Percentiles rank a stretch among this genome's conserved stretches.
Conservation (phyloP, 2,113 vertebrate genomes). For the Sterna hirundo region DNA sequence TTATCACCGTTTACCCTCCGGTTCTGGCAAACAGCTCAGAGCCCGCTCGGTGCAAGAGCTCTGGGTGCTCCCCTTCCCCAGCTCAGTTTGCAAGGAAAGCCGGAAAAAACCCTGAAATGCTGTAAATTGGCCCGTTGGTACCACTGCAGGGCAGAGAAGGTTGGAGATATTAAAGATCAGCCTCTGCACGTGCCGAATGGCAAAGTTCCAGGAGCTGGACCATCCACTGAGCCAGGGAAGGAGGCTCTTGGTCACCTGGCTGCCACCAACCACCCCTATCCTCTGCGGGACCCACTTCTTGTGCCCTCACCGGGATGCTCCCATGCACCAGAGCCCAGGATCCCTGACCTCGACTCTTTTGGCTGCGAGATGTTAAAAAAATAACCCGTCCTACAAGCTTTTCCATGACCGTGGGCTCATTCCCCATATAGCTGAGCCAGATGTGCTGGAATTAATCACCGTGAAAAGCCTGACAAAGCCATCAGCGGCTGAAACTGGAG, state of each 20-base stretch:
- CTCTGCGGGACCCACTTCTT: not conserved
- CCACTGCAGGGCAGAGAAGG: not conserved
- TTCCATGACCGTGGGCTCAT: not conserved
- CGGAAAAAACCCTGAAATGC: not conserved
- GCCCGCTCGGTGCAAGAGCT: not conserved
- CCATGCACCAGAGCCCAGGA: not conserved
- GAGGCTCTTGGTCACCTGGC: not conserved
- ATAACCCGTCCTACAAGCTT: not conserved
- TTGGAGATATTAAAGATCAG: not conserved
- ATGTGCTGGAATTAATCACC: not conserved
- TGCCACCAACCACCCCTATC: not conserved
- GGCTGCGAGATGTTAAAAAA: not conserved
- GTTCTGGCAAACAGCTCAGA: not conserved
- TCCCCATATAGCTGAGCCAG: not conserved
- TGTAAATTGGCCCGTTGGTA: accelerated
- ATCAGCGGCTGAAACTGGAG: not conserved
- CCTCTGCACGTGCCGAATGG: accelerated
- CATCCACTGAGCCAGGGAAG: not conserved
- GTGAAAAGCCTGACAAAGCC: not conserved
- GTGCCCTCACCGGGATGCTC: not conserved
- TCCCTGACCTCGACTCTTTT: not conserved
- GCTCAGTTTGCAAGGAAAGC: not conserved
- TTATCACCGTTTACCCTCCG: not conserved
- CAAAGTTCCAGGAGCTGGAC: not conserved
- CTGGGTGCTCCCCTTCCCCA: accelerated